Evolutionary conservation across 2,888 invertebrate genomes (phyloP).

Genomic region (Philereme transversata): DNA sequence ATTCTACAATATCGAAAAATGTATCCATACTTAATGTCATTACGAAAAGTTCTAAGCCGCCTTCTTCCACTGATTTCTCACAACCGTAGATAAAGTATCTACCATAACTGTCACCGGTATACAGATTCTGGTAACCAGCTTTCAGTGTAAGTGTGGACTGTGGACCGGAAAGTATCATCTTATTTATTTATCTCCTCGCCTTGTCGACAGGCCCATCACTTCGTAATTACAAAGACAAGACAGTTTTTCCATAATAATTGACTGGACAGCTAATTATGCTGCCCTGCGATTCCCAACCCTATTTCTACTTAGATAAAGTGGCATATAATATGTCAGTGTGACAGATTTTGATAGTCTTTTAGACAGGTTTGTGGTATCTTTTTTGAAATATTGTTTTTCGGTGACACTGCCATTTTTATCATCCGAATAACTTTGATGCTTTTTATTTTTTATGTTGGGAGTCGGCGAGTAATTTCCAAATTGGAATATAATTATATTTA

Average conservation of each 20-base stretch:
- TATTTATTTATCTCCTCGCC: conserved; percentile 76
- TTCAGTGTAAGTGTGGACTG: background rate
- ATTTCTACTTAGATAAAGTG: accelerated
- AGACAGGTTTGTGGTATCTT: conserved; percentile 51
- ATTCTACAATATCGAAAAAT: no score
- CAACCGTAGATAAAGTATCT: no score
- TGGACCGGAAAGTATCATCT: conserved; percentile 72
- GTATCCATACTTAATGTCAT: no score
- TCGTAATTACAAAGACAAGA: conserved; percentile 77
- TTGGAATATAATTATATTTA: background rate
- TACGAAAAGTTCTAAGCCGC: no score
- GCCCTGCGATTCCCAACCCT: conserved; percentile 34
- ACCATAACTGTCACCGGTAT: no score
- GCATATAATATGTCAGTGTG: conserved; percentile 19
- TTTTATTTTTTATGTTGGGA: conserved; percentile 40
- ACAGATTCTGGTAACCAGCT: background rate
- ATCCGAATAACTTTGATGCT: conserved; percentile 44
- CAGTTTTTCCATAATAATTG: conserved; percentile 75
- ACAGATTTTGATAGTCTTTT: conserved; percentile 43
- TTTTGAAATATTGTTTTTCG: conserved; percentile 71
- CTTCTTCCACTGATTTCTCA: no score
- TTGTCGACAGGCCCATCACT: conserved; percentile 73
- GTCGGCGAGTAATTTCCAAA: conserved; percentile 13
- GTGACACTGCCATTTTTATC: conserved; percentile 74
- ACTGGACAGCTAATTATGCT: conserved; percentile 48